phyloP scores from a whole-genome alignment of 1,140 invertebrate genomes.

The Lycorma delicatula region DNA sequence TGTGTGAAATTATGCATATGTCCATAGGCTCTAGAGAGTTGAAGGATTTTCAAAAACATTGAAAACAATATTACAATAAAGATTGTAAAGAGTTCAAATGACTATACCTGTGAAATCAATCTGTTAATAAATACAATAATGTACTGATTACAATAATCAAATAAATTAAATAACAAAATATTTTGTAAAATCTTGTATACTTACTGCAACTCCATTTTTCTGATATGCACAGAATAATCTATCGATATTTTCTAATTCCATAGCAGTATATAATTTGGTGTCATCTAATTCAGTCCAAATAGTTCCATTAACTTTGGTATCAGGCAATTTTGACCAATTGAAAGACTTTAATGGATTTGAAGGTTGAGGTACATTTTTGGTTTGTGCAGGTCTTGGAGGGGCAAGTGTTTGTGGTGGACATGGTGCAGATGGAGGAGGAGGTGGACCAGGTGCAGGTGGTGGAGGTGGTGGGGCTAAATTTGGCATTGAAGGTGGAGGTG shows the following conservation, averaged over 20 bases:
- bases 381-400: slow-evolving; percentile 42
- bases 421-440: slow-evolving; percentile 47
- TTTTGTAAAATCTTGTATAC: slow-evolving; percentile 28
- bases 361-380: slow-evolving; percentile 79
- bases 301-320: slow-evolving; percentile 78
- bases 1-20: too few relatives aligned
- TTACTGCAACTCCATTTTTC: slow-evolving; percentile 71
- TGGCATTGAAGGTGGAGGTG: slow-evolving; percentile 19
- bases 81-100: too few relatives aligned
- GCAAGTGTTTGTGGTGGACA: slow-evolving; percentile 42
- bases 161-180: too few relatives aligned
- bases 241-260: slow-evolving; percentile 89
- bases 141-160: too few relatives aligned
- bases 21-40: too few relatives aligned
- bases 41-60: too few relatives aligned
- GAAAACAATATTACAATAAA: too few relatives aligned
- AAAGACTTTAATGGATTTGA: slow-evolving; percentile 90
- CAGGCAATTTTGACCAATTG: slow-evolving; percentile 94
- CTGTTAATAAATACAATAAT: too few relatives aligned
- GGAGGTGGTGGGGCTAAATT: slow-evolving; percentile 41
- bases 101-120: too few relatives aligned
- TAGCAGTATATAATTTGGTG: slow-evolving; percentile 79
- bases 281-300: slow-evolving; percentile 94
- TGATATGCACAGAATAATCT: slow-evolving; percentile 93
- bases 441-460: slow-evolving; percentile 51